phyloP scores from a whole-genome alignment of 1,140 invertebrate genomes.

The Ooceraea biroi region DNA sequence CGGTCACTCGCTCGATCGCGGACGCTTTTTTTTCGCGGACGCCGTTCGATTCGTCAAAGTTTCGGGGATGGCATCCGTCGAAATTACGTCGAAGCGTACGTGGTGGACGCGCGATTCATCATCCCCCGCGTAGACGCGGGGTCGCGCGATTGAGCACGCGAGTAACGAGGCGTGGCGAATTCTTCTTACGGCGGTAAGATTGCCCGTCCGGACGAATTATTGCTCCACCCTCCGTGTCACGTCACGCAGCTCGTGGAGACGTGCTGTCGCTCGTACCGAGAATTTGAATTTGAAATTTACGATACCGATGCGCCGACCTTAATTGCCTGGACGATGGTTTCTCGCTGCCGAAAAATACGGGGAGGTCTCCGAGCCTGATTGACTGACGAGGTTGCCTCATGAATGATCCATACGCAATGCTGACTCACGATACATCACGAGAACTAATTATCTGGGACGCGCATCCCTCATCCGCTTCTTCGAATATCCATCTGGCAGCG shows the following conservation, averaged over 20 bases:
- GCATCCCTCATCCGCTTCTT: conserved; percentile 1
- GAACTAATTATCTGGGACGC: neutral
- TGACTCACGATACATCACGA: neutral
- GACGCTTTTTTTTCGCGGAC: neutral
- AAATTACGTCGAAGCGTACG: conserved; percentile 12
- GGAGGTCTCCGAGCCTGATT: neutral
- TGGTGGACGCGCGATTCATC: neutral
- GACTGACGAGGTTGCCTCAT: conserved; percentile 13
- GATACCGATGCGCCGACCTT: conserved; percentile 2
- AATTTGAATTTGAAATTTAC: neutral
- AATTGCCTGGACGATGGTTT: conserved; percentile 18
- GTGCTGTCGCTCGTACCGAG: neutral
- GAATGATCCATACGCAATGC: conserved; percentile 36
- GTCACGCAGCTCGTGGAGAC: neutral
- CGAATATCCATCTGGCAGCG: neutral
- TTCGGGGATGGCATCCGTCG: neutral
- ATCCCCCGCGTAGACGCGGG: too few species aligned
- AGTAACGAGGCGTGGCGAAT: neutral
- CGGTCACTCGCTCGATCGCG: neutral
- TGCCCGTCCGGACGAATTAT: conserved; percentile 10
- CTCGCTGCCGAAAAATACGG: conserved; percentile 12
- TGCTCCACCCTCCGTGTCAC: neutral
- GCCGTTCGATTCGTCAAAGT: neutral
- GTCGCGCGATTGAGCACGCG: neutral
- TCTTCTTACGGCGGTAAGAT: neutral